Evolutionary conservation across 2,797 vertebrate genomes (phyloP), one percentile per base, ranked within the genome.

Genomic region (Acanthopagrus latus): DNA sequence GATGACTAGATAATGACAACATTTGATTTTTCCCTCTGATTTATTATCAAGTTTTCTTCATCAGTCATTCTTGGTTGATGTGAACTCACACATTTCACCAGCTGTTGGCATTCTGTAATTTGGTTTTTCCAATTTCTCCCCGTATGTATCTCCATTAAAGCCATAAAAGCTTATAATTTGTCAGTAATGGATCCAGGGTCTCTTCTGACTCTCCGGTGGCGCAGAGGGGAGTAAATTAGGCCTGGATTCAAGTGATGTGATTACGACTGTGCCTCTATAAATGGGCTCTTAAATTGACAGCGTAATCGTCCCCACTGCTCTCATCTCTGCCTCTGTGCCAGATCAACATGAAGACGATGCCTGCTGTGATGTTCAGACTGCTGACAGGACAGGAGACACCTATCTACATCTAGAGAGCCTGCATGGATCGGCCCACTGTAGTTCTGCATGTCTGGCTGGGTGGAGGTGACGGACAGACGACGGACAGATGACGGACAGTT

Each of bases 361-460:
- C 95, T 3, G 98, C 98, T 0, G 97, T 98, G 85, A 99, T 99
- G 98, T 99, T 99, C 94, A 93, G 98, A 88, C 96, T 99, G 63
- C 96, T 99, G 67, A 99, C 98, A 0, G 98, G 98, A 74, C 98
- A 99, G 78, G 98, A 99, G 95, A 98, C 97, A 0, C 98, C 98
- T 0, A 76, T 98, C 58, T 99, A 99, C 94, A 98, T 99, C 89
- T 99, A 94, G 94, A 90, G 82, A 81, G 70, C 74, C 59, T 74
- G 87, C 89, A 86, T 82, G 81, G 85, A 84, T 82, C 67, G 29
- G 50, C 74, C 81, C 76, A 62, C 82, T 83, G 71, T 64, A 77
- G 81, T 64, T 86, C 88, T 89, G 87, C 88, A 88, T 82, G 89
- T 77, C 86, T 80, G 78, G 62, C 76, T 54, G 68, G 16, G 70